These are phyloP conservation scores for Drosophila virilis DNA, from an alignment of 1,140 invertebrate genomes.

Conservation along the genomic window DNA sequence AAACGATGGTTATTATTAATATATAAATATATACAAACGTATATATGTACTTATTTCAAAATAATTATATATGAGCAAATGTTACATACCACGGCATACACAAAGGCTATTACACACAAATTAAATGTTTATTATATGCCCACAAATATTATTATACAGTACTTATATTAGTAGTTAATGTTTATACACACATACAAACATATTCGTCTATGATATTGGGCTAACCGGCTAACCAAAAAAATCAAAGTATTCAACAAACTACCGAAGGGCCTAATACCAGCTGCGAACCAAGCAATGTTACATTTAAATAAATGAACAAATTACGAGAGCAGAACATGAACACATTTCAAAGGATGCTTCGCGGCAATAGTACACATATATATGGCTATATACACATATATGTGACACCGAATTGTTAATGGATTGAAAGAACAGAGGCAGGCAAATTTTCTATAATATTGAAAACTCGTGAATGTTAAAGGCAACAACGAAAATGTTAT, in stretches of 20 bases:
- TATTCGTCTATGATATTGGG: not conserved
- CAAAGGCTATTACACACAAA: slow-evolving; percentile 67
- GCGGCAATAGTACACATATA: not conserved
- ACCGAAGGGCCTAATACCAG: not conserved
- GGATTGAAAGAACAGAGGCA: not conserved
- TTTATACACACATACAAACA: slow-evolving; percentile 38
- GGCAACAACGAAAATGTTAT: slow-evolving; percentile 37
- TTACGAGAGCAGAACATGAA: not conserved
- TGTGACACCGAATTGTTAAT: not conserved
- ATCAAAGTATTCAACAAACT: slow-evolving; percentile 11
- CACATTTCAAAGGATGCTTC: not conserved
- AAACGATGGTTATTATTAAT: slow-evolving; percentile 59
- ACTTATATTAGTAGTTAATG: slow-evolving; percentile 73
- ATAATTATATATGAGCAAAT: slow-evolving; percentile 63
- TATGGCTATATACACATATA: not conserved
- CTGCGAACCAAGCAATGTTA: slow-evolving; percentile 43
- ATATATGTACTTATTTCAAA: slow-evolving; percentile 16
- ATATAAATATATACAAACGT: slow-evolving; percentile 52
- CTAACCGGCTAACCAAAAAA: slow-evolving; percentile 37
- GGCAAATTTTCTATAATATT: not conserved
- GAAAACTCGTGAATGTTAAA: slow-evolving; percentile 20
- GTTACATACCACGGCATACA: slow-evolving; percentile 57
- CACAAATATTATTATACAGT: slow-evolving; percentile 59
- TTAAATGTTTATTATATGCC: slow-evolving; percentile 71
- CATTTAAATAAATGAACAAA: slow-evolving; percentile 26